These are phyloP conservation scores for Pycnonotus jocosus DNA, from an alignment of 2,113 vertebrate species.

Conservation along the genomic window DNA sequence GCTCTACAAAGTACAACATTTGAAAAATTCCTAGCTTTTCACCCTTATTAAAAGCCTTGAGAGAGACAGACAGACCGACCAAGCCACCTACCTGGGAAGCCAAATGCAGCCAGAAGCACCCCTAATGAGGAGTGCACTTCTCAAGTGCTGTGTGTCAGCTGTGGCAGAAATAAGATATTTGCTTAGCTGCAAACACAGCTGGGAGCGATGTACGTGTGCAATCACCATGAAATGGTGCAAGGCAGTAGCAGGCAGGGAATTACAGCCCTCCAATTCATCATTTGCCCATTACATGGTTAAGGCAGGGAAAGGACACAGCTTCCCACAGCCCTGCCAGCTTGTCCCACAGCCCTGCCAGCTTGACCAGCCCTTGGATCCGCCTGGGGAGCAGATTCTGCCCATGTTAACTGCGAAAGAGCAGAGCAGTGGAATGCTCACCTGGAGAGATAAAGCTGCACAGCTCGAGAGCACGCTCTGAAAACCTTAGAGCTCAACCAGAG, in stretches of 20 bases:
- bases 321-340: background rate
- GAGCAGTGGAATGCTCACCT: constrained; percentile 1
- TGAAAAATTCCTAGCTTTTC: background rate
- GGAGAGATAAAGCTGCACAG: background rate
- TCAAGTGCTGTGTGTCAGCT: constrained; percentile 38
- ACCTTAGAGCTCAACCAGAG: background rate
- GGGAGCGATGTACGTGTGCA: constrained; percentile 16
- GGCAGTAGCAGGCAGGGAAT: constrained; percentile 27
- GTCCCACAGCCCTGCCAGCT: background rate
- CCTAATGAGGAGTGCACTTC: background rate
- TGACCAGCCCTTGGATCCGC: background rate
- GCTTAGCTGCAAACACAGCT: constrained; percentile 58
- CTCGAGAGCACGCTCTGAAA: background rate
- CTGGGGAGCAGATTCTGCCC: background rate
- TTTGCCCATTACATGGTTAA: background rate
- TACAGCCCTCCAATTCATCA: constrained; percentile 8
- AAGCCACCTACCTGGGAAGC: constrained; percentile 34
- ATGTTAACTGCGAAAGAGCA: background rate
- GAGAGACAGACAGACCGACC: background rate
- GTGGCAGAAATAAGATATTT: constrained; percentile 39
- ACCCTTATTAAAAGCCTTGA: background rate
- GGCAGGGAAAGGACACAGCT: background rate
- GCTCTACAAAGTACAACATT: background rate
- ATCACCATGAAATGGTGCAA: background rate
- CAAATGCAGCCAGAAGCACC: constrained; percentile 4